Base-by-base conservation (phyloP, 2,888 invertebrate species). In the Ypsolopha scabrella region DNA sequence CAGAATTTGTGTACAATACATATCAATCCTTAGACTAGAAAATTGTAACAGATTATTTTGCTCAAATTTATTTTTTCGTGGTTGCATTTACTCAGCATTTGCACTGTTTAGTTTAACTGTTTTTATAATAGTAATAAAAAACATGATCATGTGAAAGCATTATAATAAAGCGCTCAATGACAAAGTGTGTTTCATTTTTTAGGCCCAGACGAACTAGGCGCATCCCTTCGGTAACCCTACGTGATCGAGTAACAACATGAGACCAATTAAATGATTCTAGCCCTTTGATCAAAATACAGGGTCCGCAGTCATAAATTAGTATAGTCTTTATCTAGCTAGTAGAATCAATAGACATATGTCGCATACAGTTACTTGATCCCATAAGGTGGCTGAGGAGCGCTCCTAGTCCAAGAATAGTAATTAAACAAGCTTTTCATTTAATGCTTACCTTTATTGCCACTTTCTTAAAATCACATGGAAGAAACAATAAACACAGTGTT, bases 401-500 rank as follows among this genome's bases (percentile, higher is more conserved):
- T 24, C 24, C 4, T 24, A n/a, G n/a, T n/a, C n/a, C n/a, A n/a
- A n/a, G n/a, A n/a, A 24, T 24, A 24, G 24, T 24, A 24, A 24
- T 24, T 4, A 51, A 53, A 37, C 52, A 52, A 51, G 47, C 53
- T 58, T 58, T 45, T 45, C 13, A 13, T 47, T 69, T 67, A 68
- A 24, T 69, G 69, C 75, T 75, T 77, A 78, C 70, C 74, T 68
- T 68, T 82, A 81, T 81, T 80, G 80, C 80, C 79, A 77, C 69
- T 72, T 83, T 80, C 73, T 75, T 78, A 74, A 36, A 77, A 81
- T 79, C 81, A 80, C 80, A 80, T 80, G 75, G 75, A 81, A 77
- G 77, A 81, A 83, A 81, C 72, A 77, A 72, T 72, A 73, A 75
- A 51, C 44, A 48, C 48, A 35, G 66, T 74, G 71, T 70, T 71